These are phyloP conservation scores for Sylvia atricapilla DNA, from an alignment of 2,113 vertebrate genomes.

Conservation along the genomic window DNA sequence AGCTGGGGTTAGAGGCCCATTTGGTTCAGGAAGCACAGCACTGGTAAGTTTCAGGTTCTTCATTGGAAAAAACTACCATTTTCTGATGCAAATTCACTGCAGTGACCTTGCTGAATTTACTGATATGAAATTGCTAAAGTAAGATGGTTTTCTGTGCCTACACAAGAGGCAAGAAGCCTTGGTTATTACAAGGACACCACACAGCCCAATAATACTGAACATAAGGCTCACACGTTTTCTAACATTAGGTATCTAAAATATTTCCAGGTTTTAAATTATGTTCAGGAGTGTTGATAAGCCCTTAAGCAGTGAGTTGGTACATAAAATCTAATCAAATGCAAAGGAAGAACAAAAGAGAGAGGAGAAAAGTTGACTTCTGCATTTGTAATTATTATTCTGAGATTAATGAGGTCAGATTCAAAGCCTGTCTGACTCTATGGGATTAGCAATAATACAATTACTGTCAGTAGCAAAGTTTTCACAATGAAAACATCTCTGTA, in stretches of 20 bases:
- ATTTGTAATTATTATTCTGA: slow-evolving; percentile 31
- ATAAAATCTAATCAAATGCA: not conserved
- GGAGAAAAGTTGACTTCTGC: not conserved
- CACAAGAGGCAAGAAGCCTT: not conserved
- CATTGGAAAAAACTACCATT: not conserved
- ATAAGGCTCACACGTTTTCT: not conserved
- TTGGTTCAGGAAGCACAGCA: not conserved
- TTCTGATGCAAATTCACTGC: not conserved
- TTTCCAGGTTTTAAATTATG: not conserved
- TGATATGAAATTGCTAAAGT: not conserved
- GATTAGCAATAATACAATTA: slow-evolving; percentile 5
- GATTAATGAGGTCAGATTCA: slow-evolving; percentile 43
- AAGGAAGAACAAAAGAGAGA: not conserved
- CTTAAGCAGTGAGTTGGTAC: not conserved
- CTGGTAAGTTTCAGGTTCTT: not conserved
- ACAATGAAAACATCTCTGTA: not conserved
- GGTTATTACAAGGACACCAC: not conserved
- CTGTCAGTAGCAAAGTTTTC: not conserved
- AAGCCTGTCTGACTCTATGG: not conserved
- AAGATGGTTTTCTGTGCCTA: not conserved
- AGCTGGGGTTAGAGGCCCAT: not conserved
- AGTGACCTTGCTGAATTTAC: not conserved
- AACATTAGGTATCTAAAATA: not conserved
- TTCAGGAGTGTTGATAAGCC: not conserved
- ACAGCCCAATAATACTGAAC: not conserved